Percentiles rank a stretch among this genome's conserved stretches.
phyloP scores from a whole-genome alignment of 2,797 vertebrate genomes.

The Acomys russatus region DNA sequence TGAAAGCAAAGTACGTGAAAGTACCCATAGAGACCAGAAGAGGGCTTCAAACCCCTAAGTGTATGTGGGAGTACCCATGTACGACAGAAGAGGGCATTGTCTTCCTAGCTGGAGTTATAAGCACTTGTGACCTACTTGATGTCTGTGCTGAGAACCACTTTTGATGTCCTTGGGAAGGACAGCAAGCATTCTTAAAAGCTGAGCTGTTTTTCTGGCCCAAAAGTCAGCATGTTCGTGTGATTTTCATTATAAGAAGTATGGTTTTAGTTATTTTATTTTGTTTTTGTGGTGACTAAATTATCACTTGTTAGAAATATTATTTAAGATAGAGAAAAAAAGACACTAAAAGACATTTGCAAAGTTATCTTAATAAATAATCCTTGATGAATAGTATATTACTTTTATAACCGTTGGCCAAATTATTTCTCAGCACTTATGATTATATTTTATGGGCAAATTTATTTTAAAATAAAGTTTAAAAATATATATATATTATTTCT shows the following conservation, averaged over 20 bases:
- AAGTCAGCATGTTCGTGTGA: not conserved
- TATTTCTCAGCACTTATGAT: conserved; percentile 22
- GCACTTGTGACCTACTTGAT: not conserved
- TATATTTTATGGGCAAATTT: not conserved
- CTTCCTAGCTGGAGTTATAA: not conserved
- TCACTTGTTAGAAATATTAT: not conserved
- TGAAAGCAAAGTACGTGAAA: not conserved
- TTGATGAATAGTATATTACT: not conserved
- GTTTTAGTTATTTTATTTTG: not conserved
- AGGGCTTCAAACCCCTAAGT: too few relatives aligned
- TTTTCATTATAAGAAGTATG: not conserved
- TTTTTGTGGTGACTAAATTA: not conserved
- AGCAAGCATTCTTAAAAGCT: not conserved
- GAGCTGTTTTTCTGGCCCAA: not conserved
- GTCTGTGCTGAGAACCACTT: not conserved
- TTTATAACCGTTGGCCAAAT: conserved; percentile 55
- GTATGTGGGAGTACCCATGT: not conserved
- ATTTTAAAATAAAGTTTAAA: conserved; percentile 25
- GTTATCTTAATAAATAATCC: not conserved
- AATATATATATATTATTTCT: conserved; percentile 20
- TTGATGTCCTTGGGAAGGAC: not conserved
- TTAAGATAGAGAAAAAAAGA: conserved; percentile 6
- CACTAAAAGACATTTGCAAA: not conserved
- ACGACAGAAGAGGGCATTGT: not conserved
- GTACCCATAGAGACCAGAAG: not conserved